A percentile compares a stretch with the other conserved stretches of the same genome.
These are phyloP conservation scores for Ophioninae sp. DNA, from an alignment of 2,888 invertebrate genomes.

Conservation along the genomic window DNA sequence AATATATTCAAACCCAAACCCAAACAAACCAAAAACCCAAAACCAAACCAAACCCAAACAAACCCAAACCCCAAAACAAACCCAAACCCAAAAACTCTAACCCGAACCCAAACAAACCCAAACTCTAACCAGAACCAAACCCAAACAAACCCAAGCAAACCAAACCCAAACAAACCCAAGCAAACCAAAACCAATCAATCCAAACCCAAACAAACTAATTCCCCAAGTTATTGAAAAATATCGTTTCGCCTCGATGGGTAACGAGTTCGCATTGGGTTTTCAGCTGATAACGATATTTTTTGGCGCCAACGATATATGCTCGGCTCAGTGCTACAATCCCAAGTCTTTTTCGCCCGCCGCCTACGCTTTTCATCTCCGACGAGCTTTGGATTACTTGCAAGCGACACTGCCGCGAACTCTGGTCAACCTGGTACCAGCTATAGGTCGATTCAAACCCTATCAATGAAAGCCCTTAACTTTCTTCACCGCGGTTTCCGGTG, in stretches of 20 bases:
- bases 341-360: constrained; percentile 83
- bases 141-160: no score
- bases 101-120: background rate
- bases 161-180: no score
- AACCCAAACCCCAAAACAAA: background rate
- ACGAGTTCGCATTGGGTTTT: constrained; percentile 43
- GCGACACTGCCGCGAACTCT: constrained; percentile 86
- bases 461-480: constrained; percentile 34
- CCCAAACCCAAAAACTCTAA: background rate
- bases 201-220: background rate
- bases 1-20: background rate
- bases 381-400: constrained; percentile 86
- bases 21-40: background rate
- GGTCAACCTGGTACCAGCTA: constrained; percentile 87
- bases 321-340: constrained; percentile 84
- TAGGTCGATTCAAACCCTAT: constrained; percentile 83
- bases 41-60: background rate
- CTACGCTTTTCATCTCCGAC: constrained; percentile 85
- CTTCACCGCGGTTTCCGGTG: constrained; percentile 9
- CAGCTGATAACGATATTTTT: constrained; percentile 87
- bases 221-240: background rate
- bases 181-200: background rate
- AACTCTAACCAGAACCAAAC: background rate
- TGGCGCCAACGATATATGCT: constrained; percentile 89
- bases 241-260: background rate